These are phyloP conservation scores for Lasioglossum lativentre DNA, from an alignment of 2,888 invertebrate species.

Conservation along the genomic window DNA sequence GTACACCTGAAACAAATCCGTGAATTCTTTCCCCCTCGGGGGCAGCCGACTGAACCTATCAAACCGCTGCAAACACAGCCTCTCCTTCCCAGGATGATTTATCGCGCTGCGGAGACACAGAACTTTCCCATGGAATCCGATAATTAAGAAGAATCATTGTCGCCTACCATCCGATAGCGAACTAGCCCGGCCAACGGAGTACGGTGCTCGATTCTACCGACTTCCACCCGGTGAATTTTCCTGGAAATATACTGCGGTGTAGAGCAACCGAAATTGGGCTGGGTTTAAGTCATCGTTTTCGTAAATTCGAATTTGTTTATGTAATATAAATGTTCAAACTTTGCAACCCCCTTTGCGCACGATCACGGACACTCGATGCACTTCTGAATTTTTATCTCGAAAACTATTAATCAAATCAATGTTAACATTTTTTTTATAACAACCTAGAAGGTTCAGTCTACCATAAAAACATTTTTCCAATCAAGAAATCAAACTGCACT, in stretches of 20 bases:
- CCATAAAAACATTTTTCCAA: neutral
- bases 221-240: neutral
- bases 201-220: neutral
- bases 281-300: neutral
- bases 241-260: neutral
- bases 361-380: no score
- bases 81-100: conserved; percentile 40
- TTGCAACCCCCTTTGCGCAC: no score
- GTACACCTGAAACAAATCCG: conserved; percentile 24
- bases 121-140: conserved; percentile 33
- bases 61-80: conserved; percentile 43
- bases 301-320: no score
- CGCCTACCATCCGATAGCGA: conserved; percentile 4
- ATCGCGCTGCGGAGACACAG: conserved; percentile 20
- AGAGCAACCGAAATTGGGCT: neutral
- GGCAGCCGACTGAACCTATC: conserved; percentile 14
- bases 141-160: conserved; percentile 54
- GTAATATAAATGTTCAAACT: no score
- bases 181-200: neutral
- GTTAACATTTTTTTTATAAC: no score
- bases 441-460: neutral
- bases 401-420: no score
- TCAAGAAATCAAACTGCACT: no score
- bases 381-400: no score
- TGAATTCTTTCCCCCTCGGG: conserved; percentile 19